Percentiles rank a stretch among this genome's conserved stretches.
These are phyloP conservation scores for Smithornis capensis DNA, from an alignment of 2,113 vertebrate genomes.

Conservation along the genomic window DNA sequence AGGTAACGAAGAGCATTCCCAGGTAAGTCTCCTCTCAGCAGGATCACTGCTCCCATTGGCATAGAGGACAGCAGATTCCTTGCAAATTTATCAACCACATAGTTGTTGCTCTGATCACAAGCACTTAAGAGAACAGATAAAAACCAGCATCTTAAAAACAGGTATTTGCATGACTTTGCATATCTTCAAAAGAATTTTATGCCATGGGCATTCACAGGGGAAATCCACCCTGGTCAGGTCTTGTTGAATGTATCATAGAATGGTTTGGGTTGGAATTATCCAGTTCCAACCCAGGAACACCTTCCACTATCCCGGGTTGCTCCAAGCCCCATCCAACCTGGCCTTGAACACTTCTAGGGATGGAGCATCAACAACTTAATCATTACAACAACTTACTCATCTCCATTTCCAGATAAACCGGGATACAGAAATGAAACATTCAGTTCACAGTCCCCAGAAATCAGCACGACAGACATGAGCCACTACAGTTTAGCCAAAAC, in stretches of 20 bases:
- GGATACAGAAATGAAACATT: background rate
- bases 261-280: background rate
- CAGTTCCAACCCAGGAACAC: background rate
- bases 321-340: background rate
- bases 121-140: slow-evolving; percentile 65
- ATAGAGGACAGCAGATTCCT: slow-evolving; percentile 87
- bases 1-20: slow-evolving; percentile 94
- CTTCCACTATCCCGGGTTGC: background rate
- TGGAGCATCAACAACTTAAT: background rate
- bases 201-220: background rate
- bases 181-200: background rate
- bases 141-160: background rate
- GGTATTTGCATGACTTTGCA: background rate
- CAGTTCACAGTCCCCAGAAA: background rate
- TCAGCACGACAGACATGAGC: background rate
- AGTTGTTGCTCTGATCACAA: slow-evolving; percentile 89
- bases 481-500: background rate
- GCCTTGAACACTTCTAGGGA: background rate
- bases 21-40: slow-evolving; percentile 93
- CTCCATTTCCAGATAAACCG: background rate
- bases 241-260: background rate
- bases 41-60: slow-evolving; percentile 81
- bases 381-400: background rate
- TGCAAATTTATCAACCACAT: slow-evolving; percentile 86
- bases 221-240: background rate